Percentiles rank a stretch among this genome's conserved stretches.
Conservation (phyloP, 2,113 vertebrate genomes). For the Larimichthys polyactis region DNA sequence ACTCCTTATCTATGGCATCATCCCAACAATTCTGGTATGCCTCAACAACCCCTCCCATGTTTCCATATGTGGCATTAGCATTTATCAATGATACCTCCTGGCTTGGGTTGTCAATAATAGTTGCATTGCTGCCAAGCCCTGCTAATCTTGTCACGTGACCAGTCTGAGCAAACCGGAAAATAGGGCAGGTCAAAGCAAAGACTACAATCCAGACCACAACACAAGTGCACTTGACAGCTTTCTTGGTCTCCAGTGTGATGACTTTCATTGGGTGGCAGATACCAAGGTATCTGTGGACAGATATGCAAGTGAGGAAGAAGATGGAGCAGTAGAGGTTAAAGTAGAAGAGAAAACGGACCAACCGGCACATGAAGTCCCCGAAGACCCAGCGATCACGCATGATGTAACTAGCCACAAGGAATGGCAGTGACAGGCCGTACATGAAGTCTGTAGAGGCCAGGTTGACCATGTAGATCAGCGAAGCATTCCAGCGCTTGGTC, state of each 20-base stretch:
- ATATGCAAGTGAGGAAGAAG: constrained; percentile 92
- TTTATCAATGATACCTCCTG: constrained; percentile 16
- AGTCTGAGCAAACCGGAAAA: constrained; percentile 87
- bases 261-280: constrained; percentile 87
- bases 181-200: constrained; percentile 86
- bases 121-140: constrained; percentile 22
- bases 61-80: constrained; percentile 31
- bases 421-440: constrained; percentile 88
- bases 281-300: constrained; percentile 87
- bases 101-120: constrained; percentile 18
- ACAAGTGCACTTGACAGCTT: constrained; percentile 85
- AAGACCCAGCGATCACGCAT: constrained; percentile 87
- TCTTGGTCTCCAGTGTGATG: constrained; percentile 85
- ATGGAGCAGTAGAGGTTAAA: constrained; percentile 92
- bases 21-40: constrained; percentile 87
- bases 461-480: constrained; percentile 90
- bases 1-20: constrained; percentile 87
- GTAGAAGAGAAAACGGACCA: constrained; percentile 89
- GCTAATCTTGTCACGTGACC: constrained; percentile 65
- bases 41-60: constrained; percentile 34
- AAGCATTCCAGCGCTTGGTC: constrained; percentile 87
- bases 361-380: constrained; percentile 89
- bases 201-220: constrained; percentile 86
- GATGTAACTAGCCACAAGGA: constrained; percentile 87
- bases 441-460: constrained; percentile 88